Evolutionary conservation across 2,888 invertebrate genomes (phyloP), one percentile per base, ranked within the genome.

Genomic region (Ophion ellenae): DNA sequence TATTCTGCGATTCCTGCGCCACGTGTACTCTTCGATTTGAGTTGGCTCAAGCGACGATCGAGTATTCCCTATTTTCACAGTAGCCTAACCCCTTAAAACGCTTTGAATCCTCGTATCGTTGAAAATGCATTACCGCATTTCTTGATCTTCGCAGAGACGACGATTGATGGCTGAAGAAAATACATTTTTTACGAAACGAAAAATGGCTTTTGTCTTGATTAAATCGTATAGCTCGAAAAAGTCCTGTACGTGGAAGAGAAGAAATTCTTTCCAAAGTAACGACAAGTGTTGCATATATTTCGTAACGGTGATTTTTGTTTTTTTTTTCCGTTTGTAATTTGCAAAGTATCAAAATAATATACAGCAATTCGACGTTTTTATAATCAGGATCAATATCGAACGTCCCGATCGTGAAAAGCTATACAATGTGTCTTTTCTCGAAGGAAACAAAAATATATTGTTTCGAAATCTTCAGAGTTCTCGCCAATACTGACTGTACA

Each of bases 331-430:
- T 53, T 28, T 17, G 53, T 17, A 47, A 70, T 70, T 28, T 10
- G 17, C 28, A 40, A 53, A 53, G 70, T 70, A 70, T 70, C 70
- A 28, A 53, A 70, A 70, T 53, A 20, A 70, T 53, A 28, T 70
- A 70, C 28, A 70, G 11, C 47, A 17, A 24, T 70, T 47, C 5
- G 17, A 24, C 47, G 17, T 6, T 70, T 28, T 70, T 47, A 6
- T 53, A 28, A 70, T 28, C 32, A 28, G 28, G 70, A 17, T 45
- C 20, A 53, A 70, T 70, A 17, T 20, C 20, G 24, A 9, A 28
- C 28, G 70, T 28, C 28, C 24, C 10, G 24, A 20, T 67, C 11
- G 7, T 53, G 17, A 11, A 14, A 24, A 14, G 24, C 14, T 24
- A 67, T 53, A 53, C 20, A 20, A n/a, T n/a, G 2, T 59, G n/a